phyloP scores from a whole-genome alignment of 2,797 vertebrate genomes.

The Triplophysa bombifrons region DNA sequence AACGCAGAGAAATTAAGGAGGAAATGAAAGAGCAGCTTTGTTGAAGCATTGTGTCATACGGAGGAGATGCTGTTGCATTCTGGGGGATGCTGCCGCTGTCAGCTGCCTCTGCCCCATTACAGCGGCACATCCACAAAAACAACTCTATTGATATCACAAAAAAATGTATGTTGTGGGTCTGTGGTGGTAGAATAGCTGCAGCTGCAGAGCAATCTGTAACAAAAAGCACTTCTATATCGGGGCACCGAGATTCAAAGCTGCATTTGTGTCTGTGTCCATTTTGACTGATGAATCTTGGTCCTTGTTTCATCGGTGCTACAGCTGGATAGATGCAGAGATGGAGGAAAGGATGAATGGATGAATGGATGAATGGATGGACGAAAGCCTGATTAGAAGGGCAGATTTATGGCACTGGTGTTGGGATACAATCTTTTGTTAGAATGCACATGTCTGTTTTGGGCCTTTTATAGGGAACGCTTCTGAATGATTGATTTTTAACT shows the following conservation, averaged over 20 bases:
- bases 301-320: conserved; percentile 10
- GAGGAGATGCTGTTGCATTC: conserved; percentile 18
- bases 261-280: conserved; percentile 1
- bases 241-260: conserved; percentile 31
- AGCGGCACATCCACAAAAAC: background rate
- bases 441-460: conserved; percentile 12
- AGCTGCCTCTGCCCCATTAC: background rate
- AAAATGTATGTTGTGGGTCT: conserved; percentile 32
- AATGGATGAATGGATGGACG: background rate
- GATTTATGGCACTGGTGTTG: conserved; percentile 1
- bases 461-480: conserved; percentile 9
- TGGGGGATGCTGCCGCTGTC: conserved; percentile 8
- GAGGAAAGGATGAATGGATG: background rate
- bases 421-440: conserved; percentile 18
- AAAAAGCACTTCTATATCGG: conserved; percentile 73
- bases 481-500: conserved; percentile 39
- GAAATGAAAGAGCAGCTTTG: conserved; percentile 9
- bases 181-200: conserved; percentile 70
- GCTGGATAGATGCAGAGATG: conserved; percentile 56
- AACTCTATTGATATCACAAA: conserved; percentile 5
- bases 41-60: conserved; percentile 5
- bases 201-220: conserved; percentile 72
- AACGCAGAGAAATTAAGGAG: conserved; percentile 42
- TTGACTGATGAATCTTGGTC: background rate
- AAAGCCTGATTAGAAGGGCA: background rate